Percentiles rank a stretch among this genome's conserved stretches.
phyloP scores from a whole-genome alignment of 2,113 vertebrate species.

The Alethe castanea region DNA sequence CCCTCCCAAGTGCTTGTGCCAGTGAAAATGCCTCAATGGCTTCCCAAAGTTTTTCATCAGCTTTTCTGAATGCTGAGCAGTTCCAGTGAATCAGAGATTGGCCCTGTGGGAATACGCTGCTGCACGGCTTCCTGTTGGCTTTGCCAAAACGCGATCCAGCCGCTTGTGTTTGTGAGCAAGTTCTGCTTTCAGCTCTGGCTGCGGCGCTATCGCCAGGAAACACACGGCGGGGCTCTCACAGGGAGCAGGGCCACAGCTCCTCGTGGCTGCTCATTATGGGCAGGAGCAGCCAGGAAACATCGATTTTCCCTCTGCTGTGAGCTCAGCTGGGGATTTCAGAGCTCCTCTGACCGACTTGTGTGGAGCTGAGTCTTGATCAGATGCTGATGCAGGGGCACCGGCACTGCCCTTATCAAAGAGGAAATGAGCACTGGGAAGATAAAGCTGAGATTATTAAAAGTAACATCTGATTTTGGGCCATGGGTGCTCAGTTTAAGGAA shows the following conservation, averaged over 20 bases:
- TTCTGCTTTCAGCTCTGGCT: conserved; percentile 9
- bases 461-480: background rate
- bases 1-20: background rate
- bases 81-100: background rate
- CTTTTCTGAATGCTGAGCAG: background rate
- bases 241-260: background rate
- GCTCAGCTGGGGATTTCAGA: background rate
- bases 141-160: background rate
- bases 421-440: background rate
- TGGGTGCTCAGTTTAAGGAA: background rate
- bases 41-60: background rate
- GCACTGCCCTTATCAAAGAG: background rate
- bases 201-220: conserved; percentile 22
- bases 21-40: background rate
- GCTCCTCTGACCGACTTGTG: background rate
- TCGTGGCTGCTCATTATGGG: background rate
- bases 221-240: background rate
- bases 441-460: background rate
- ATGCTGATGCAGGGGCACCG: background rate
- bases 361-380: background rate
- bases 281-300: background rate
- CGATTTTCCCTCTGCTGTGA: background rate
- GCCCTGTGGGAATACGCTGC: background rate
- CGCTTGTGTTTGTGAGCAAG: background rate
- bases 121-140: conserved; percentile 28